Conservation (phyloP, 2,797 vertebrate species). For the Helostoma temminkii region DNA sequence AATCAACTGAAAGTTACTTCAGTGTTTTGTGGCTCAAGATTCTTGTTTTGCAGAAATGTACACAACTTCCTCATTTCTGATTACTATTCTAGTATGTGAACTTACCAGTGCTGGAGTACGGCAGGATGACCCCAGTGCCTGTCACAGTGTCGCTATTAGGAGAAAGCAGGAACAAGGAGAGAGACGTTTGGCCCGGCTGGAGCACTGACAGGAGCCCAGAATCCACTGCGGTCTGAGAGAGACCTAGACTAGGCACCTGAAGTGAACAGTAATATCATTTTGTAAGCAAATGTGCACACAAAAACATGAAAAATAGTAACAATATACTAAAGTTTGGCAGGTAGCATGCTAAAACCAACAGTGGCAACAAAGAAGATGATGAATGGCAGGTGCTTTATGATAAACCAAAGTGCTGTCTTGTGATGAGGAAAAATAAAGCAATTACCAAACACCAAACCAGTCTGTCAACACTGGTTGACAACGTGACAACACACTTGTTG, state of each 20-base stretch:
- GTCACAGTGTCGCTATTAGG: constrained; percentile 70
- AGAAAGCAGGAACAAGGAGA: constrained; percentile 87
- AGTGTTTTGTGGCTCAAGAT: neutral
- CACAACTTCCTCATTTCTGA: constrained; percentile 46
- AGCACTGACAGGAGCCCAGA: constrained; percentile 88
- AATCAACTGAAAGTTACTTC: neutral
- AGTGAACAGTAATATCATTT: neutral
- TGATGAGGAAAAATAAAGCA: neutral
- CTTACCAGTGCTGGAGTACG: constrained; percentile 86
- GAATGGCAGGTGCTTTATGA: no score
- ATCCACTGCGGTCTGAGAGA: constrained; percentile 85
- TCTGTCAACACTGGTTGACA: neutral
- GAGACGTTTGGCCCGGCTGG: constrained; percentile 76
- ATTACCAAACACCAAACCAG: neutral
- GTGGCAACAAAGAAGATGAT: no score
- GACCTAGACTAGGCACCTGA: constrained; percentile 79
- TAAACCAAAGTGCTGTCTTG: no score
- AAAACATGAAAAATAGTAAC: neutral
- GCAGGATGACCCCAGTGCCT: constrained; percentile 87
- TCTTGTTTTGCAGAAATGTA: constrained; percentile 18
- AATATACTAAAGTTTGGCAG: neutral
- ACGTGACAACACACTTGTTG: neutral
- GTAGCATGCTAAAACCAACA: neutral
- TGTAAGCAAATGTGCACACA: neutral
- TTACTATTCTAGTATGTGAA: neutral